A percentile compares a stretch with the other conserved stretches of the same genome.
Evolutionary conservation across 2,113 vertebrate species (phyloP).

Genomic region (Megaceryle torquata): DNA sequence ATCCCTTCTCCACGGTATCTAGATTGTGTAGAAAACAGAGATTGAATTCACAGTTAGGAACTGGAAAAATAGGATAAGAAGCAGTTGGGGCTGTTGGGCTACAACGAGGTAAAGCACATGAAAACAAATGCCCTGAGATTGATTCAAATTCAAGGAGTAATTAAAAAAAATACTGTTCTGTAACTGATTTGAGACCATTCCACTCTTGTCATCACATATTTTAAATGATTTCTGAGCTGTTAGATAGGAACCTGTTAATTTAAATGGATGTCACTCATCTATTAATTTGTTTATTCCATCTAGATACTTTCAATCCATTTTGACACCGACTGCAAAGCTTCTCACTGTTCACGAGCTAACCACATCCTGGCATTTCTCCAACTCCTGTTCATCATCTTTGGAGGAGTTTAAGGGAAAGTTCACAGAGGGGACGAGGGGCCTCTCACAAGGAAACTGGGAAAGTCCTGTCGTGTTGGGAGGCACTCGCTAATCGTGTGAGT

Average conservation of each 20-base stretch:
- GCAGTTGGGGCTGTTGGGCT: not conserved
- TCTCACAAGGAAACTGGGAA: not conserved
- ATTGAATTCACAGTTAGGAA: not conserved
- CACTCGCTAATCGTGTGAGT: accelerated
- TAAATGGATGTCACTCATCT: not conserved
- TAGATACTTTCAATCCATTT: not conserved
- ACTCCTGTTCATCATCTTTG: not conserved
- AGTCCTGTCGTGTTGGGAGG: not conserved
- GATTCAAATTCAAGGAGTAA: not conserved
- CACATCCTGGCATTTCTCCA: not conserved
- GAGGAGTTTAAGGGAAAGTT: not conserved
- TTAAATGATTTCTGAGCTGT: not conserved
- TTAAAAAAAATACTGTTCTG: not conserved
- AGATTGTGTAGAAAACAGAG: not conserved
- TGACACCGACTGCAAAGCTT: not conserved
- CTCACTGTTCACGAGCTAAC: not conserved
- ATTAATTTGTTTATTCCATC: not conserved
- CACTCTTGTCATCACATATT: not conserved
- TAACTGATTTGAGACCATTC: not conserved
- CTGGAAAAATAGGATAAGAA: not conserved
- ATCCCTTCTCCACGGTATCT: conserved; percentile 73
- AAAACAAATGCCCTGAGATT: not conserved
- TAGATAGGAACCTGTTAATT: not conserved
- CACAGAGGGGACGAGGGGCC: not conserved
- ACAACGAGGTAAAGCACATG: not conserved